Evolutionary conservation across 2,113 vertebrate genomes (phyloP).

Genomic region (Condylura cristata): DNA sequence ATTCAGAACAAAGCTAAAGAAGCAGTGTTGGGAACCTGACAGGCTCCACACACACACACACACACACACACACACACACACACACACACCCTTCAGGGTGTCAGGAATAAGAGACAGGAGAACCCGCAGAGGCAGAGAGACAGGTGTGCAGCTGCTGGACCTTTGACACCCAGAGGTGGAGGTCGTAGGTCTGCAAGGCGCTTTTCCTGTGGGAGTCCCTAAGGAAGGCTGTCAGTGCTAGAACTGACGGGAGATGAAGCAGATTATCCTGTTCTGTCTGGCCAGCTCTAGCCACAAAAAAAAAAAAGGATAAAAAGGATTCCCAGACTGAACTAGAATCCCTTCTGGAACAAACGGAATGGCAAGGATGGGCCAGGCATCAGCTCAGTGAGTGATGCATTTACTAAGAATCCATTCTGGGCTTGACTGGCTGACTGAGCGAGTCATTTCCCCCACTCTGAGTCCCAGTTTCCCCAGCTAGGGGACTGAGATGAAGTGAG

Average conservation of each 20-base stretch:
- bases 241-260: background rate
- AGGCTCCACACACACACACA: background rate
- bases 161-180: background rate
- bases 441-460: background rate
- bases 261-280: background rate
- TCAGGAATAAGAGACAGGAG: background rate
- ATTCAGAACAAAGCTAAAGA: background rate
- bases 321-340: background rate
- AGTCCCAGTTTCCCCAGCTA: background rate
- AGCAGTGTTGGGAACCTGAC: background rate
- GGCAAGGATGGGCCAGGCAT: background rate
- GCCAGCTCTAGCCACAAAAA: background rate
- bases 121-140: background rate
- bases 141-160: background rate
- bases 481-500: background rate
- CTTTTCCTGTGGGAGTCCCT: background rate
- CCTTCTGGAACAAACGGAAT: background rate
- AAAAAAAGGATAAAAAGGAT: background rate
- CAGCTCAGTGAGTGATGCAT: rapidly evolving
- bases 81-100: background rate
- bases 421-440: background rate
- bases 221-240: background rate
- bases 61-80: too few relatives aligned
- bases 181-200: background rate
- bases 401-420: background rate